These are phyloP conservation scores for Macrosiphum euphorbiae DNA, from an alignment of 2,888 invertebrate species.

Conservation along the genomic window DNA sequence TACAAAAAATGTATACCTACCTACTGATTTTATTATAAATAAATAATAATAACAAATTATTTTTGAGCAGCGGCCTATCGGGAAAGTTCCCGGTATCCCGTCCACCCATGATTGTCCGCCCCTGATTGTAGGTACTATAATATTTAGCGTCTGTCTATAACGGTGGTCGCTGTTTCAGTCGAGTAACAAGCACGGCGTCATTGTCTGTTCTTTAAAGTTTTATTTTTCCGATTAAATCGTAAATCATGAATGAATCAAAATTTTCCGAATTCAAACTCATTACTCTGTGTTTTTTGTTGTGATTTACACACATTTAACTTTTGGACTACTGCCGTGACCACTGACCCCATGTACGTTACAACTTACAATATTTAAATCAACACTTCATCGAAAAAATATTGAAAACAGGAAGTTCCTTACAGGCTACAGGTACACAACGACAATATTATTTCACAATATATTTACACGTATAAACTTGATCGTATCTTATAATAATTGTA, in stretches of 20 bases:
- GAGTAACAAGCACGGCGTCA: background rate
- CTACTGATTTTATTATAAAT: too few species aligned
- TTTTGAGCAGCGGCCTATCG: too few species aligned
- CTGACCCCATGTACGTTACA: background rate
- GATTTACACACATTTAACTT: background rate
- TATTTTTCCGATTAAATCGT: background rate
- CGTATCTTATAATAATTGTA: slow-evolving; percentile 5
- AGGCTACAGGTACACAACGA: background rate
- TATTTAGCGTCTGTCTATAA: background rate
- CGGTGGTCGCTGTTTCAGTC: background rate
- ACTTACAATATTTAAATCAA: slow-evolving; percentile 4
- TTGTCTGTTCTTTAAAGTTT: background rate
- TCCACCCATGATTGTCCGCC: too few species aligned
- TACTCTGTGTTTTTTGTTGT: background rate
- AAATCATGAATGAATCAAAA: background rate
- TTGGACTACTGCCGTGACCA: background rate
- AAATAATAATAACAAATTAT: too few species aligned
- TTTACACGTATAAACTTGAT: background rate
- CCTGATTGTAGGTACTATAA: too few species aligned
- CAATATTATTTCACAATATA: slow-evolving; percentile 15
- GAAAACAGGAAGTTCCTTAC: slow-evolving; percentile 14
- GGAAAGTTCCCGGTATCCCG: too few species aligned
- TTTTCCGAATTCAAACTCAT: background rate
- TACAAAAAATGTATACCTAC: too few species aligned
- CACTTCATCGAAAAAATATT: background rate